phyloP scores from a whole-genome alignment of 2,113 vertebrate species.

The Pristiophorus japonicus region DNA sequence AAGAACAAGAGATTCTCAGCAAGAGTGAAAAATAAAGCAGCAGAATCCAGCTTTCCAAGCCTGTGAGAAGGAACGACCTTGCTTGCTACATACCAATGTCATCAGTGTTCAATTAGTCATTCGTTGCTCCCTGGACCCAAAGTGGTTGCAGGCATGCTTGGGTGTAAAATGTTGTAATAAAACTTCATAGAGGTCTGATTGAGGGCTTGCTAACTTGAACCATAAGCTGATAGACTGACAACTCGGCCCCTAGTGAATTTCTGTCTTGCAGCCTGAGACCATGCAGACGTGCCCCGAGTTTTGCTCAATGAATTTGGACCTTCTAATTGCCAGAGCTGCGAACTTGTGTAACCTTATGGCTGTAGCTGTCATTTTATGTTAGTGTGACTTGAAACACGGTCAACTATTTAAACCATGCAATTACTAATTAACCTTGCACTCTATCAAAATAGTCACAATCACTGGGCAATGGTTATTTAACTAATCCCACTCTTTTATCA shows the following conservation, averaged over 20 bases:
- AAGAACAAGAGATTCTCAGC: background rate
- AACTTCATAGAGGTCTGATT: slow-evolving; percentile 34
- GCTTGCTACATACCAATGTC: slow-evolving; percentile 31
- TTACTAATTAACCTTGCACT: slow-evolving; percentile 29
- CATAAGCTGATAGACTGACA: slow-evolving; percentile 34
- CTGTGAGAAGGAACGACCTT: background rate
- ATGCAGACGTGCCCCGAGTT: slow-evolving; percentile 29
- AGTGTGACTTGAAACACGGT: slow-evolving; percentile 34
- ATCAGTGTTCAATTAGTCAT: slow-evolving; percentile 34
- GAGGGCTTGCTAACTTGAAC: slow-evolving; percentile 33
- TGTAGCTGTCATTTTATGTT: slow-evolving; percentile 30
- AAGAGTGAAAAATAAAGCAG: background rate
- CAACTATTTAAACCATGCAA: slow-evolving; percentile 19
- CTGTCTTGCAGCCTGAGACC: slow-evolving; percentile 19
- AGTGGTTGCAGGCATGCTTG: slow-evolving; percentile 36
- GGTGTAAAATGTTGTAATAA: slow-evolving; percentile 36
- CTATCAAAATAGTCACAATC: background rate
- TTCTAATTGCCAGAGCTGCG: slow-evolving; percentile 29
- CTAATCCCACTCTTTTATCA: slow-evolving; percentile 7
- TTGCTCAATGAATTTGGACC: slow-evolving; percentile 30
- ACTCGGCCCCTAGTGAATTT: slow-evolving; percentile 28
- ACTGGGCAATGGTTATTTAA: background rate
- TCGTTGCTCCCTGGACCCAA: slow-evolving; percentile 15
- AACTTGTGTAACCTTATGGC: slow-evolving; percentile 30
- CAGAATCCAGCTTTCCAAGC: background rate